Conservation (phyloP, 2,113 vertebrate species). For the Trinectes maculatus region DNA sequence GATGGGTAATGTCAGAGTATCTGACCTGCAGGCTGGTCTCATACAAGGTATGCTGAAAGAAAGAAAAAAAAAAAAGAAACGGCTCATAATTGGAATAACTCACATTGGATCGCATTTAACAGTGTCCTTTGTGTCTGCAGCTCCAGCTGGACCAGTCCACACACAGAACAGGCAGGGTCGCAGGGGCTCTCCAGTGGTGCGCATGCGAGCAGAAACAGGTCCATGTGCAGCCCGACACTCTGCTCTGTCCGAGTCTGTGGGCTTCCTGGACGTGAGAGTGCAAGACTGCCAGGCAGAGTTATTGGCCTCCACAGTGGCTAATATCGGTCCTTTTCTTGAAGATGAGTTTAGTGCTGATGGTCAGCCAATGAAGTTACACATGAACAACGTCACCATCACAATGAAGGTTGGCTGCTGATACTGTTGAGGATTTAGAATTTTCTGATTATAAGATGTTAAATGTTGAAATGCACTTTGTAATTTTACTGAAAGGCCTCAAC, state of each 20-base stretch:
- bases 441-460: background rate
- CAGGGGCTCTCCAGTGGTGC: slow-evolving; percentile 71
- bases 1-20: slow-evolving; percentile 84
- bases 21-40: slow-evolving; percentile 84
- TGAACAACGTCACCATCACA: slow-evolving; percentile 86
- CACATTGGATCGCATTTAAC: too few species aligned
- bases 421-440: background rate
- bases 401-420: slow-evolving; percentile 82
- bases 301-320: slow-evolving; percentile 85
- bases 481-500: too few species aligned
- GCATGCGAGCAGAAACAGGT: slow-evolving; percentile 85
- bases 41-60: slow-evolving; percentile 75
- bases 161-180: slow-evolving; percentile 36
- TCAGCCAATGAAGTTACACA: slow-evolving; percentile 89
- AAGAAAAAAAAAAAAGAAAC: too few species aligned
- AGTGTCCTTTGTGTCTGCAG: slow-evolving; percentile 27
- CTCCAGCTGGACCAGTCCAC: slow-evolving; percentile 26
- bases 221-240: slow-evolving; percentile 80
- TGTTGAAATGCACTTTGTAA: too few species aligned
- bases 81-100: too few species aligned
- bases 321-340: slow-evolving; percentile 92
- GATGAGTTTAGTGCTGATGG: slow-evolving; percentile 90
- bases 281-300: slow-evolving; percentile 82
- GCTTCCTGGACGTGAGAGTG: slow-evolving; percentile 85
- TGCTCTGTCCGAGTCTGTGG: slow-evolving; percentile 80